phyloP scores from a whole-genome alignment of 2,888 invertebrate species.

The Netelia virgata region DNA sequence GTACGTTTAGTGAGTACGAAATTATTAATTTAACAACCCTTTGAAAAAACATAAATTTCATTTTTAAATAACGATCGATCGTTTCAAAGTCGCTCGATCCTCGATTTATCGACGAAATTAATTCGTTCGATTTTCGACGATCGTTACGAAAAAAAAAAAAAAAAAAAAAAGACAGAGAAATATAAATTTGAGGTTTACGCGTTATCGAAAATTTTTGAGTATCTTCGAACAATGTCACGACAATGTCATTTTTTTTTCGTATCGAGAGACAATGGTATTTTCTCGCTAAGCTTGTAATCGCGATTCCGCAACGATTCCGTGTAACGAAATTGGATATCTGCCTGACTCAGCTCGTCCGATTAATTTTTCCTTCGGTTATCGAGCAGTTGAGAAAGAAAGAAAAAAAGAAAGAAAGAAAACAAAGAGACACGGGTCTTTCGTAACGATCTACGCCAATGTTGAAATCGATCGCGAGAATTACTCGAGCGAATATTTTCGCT shows the following conservation, averaged over 20 bases:
- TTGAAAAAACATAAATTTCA: background rate
- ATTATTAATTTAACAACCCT: background rate
- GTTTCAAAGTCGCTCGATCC: too few species aligned
- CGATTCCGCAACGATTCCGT: conserved; percentile 19
- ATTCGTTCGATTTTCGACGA: background rate
- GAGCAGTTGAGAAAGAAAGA: background rate
- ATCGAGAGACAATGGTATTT: conserved; percentile 18
- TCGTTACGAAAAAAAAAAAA: background rate
- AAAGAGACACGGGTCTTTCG: background rate
- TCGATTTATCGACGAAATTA: background rate
- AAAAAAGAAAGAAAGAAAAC: conserved; percentile 3
- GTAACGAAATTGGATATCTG: conserved; percentile 45
- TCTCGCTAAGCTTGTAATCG: conserved; percentile 16
- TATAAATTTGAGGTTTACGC: background rate
- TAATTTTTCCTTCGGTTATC: conserved; percentile 12
- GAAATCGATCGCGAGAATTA: conserved; percentile 8
- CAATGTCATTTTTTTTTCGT: conserved; percentile 31
- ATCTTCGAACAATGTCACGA: conserved; percentile 23
- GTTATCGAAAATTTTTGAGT: background rate
- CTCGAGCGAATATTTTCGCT: background rate
- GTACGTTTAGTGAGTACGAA: conserved; percentile 67
- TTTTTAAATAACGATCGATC: too few species aligned
- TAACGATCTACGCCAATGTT: conserved; percentile 26
- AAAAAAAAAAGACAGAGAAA: background rate
- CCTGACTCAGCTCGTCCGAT: background rate